Conservation (phyloP, 2,888 invertebrate species). For the Creontiades dilutus region DNA sequence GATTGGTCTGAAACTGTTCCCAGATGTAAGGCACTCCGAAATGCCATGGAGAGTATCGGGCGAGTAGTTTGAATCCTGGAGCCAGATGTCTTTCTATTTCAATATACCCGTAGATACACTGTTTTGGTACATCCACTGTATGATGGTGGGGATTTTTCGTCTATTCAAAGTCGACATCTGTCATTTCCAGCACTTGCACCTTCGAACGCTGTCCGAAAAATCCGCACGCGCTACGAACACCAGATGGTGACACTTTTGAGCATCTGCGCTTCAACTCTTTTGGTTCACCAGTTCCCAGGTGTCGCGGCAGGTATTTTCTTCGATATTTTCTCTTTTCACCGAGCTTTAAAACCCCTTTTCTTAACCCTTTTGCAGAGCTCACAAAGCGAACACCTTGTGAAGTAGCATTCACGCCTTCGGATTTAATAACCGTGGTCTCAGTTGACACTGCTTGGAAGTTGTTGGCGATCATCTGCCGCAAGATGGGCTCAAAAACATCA, state of each 20-base stretch:
- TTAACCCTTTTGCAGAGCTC: background rate
- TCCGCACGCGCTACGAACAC: background rate
- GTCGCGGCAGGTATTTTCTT: constrained; percentile 19
- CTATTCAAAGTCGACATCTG: background rate
- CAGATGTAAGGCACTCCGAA: too few species aligned
- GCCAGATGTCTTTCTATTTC: too few species aligned
- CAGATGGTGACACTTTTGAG: constrained; percentile 10
- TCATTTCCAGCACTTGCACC: background rate
- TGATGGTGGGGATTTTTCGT: too few species aligned
- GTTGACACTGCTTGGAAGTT: background rate
- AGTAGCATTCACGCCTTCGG: constrained; percentile 22
- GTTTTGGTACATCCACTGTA: too few species aligned
- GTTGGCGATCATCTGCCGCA: background rate
- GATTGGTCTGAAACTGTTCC: too few species aligned
- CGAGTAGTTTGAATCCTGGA: too few species aligned
- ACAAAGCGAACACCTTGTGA: constrained; percentile 9
- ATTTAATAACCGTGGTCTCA: background rate
- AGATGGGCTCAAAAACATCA: background rate
- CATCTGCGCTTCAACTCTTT: constrained; percentile 15
- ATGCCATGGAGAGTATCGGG: too few species aligned
- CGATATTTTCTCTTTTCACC: background rate
- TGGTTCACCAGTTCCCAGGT: background rate
- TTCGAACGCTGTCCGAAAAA: background rate
- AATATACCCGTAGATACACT: too few species aligned
- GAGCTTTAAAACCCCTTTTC: background rate